phyloP scores from a whole-genome alignment of 2,113 vertebrate species.

The Todiramphus chloris region DNA sequence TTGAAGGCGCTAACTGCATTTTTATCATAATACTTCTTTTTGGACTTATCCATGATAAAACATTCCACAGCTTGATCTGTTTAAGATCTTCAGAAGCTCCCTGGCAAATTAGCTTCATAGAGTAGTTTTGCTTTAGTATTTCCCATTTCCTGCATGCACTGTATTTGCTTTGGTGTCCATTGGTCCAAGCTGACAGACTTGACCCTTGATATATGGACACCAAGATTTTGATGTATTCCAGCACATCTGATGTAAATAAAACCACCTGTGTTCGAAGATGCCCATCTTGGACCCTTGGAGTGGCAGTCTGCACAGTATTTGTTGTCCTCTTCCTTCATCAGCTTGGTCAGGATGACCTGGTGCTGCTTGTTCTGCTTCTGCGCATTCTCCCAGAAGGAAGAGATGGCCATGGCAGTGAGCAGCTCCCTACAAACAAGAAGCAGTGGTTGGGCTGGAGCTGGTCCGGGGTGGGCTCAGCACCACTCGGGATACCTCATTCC shows the following conservation, averaged over 20 bases:
- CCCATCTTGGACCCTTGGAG: slow-evolving; percentile 92
- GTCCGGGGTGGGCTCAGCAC: not conserved
- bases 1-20: slow-evolving; percentile 79
- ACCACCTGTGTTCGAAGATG: slow-evolving; percentile 97
- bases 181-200: slow-evolving; percentile 99
- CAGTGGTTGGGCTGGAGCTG: not conserved
- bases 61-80: slow-evolving; percentile 98
- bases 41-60: slow-evolving; percentile 98
- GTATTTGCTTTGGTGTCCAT: slow-evolving; percentile 97
- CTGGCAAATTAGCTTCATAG: slow-evolving; percentile 95
- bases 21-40: slow-evolving; percentile 94
- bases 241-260: slow-evolving; percentile 99
- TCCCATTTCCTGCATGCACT: slow-evolving; percentile 98
- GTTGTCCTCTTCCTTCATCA: not conserved
- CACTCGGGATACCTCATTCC: not conserved
- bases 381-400: not conserved
- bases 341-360: not conserved
- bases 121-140: slow-evolving; percentile 89
- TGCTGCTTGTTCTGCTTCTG: not conserved
- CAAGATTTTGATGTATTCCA: slow-evolving; percentile 97
- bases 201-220: slow-evolving; percentile 98
- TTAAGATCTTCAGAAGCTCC: slow-evolving; percentile 93
- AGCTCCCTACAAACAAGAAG: not conserved
- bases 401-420: not conserved
- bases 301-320: not conserved